Evolutionary conservation across 2,888 invertebrate genomes (phyloP).

Genomic region (Gerosis bhagava): DNA sequence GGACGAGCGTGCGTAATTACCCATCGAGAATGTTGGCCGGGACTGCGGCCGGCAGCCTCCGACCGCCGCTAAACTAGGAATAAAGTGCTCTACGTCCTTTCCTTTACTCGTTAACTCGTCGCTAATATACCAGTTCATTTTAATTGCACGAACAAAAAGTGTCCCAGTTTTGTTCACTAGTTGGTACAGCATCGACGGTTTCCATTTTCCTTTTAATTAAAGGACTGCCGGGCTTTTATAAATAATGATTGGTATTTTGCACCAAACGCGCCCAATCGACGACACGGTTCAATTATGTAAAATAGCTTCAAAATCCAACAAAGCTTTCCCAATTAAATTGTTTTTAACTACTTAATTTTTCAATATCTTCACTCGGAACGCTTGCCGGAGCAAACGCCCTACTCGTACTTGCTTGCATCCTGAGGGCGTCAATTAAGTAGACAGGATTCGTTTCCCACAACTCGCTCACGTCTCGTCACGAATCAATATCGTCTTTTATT

Average conservation of each 20-base stretch:
- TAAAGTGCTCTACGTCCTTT: slow-evolving; percentile 64
- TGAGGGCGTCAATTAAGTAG: slow-evolving; percentile 72
- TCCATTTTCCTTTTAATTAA: slow-evolving; percentile 25
- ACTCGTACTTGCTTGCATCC: slow-evolving; percentile 57
- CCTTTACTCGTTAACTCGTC: slow-evolving; percentile 67
- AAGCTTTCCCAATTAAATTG: slow-evolving; percentile 24
- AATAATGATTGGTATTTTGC: slow-evolving; percentile 28
- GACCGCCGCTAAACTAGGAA: slow-evolving; percentile 66
- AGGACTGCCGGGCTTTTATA: slow-evolving; percentile 22
- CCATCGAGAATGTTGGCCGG: slow-evolving; percentile 73
- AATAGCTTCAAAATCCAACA: slow-evolving; percentile 16
- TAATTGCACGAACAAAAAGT: slow-evolving; percentile 20
- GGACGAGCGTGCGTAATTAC: slow-evolving; percentile 75
- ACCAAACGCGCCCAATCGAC: slow-evolving; percentile 19
- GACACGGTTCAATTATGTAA: slow-evolving; percentile 21
- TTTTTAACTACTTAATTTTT: slow-evolving; percentile 31
- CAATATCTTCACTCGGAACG: slow-evolving; percentile 36
- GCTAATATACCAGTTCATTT: slow-evolving; percentile 27
- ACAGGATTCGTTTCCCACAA: slow-evolving; percentile 78
- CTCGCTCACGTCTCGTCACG: slow-evolving; percentile 74
- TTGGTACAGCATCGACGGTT: slow-evolving; percentile 9
- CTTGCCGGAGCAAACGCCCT: slow-evolving; percentile 52
- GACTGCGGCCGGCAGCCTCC: slow-evolving; percentile 65
- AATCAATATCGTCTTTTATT: slow-evolving; percentile 81
- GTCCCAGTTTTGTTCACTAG: slow-evolving; percentile 6